Percentiles rank a stretch among this genome's conserved stretches.
Conservation (phyloP, 2,113 vertebrate species). For the Addax nasomaculatus region DNA sequence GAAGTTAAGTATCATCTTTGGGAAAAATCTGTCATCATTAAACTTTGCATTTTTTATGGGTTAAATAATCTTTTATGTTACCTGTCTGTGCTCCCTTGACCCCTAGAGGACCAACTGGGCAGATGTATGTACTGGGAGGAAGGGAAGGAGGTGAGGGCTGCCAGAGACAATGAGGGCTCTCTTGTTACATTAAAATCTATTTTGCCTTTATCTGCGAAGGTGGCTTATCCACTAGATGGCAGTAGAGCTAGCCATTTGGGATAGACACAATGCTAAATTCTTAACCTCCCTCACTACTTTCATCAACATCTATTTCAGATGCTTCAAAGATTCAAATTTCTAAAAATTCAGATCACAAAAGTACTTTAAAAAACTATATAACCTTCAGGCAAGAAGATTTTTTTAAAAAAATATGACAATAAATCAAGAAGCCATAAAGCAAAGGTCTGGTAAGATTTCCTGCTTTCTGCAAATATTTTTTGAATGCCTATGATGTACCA, state of each 20-base stretch:
- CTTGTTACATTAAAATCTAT: background rate
- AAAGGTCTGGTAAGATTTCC: background rate
- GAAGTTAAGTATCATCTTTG: background rate
- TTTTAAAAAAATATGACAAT: background rate
- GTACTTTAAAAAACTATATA: background rate
- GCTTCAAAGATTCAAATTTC: background rate
- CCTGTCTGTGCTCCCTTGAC: background rate
- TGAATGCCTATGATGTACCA: background rate
- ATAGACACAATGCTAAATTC: background rate
- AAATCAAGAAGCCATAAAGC: background rate
- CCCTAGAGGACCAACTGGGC: background rate
- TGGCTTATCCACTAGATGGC: slow-evolving; percentile 51
- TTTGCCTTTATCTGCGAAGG: background rate
- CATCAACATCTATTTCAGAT: background rate
- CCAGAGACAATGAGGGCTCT: background rate
- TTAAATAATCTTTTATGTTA: background rate
- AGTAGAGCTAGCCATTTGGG: slow-evolving; percentile 12
- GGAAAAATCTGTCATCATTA: background rate
- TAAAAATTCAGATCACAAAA: slow-evolving; percentile 1
- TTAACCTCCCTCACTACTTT: background rate
- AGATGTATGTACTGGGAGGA: background rate
- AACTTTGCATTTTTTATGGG: background rate
- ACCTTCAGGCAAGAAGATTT: background rate
- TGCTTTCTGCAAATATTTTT: background rate
- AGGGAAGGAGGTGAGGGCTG: background rate